Base-by-base conservation (phyloP, 2,888 invertebrate genomes). In the Tachina fera region DNA sequence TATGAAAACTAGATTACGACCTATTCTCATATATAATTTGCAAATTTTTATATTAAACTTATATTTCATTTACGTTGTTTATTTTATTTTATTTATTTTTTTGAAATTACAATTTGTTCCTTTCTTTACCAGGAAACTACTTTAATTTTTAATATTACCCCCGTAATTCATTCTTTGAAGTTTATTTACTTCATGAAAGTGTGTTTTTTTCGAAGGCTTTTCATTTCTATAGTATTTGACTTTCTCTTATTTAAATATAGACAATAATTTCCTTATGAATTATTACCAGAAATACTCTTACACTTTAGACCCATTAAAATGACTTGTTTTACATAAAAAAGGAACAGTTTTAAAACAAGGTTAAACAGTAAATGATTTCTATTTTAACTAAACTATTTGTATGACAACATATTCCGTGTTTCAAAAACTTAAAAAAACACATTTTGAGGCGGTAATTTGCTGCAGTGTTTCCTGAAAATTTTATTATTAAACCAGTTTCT, bases 381-480 rank as follows among this genome's bases (percentile, higher is more conserved):
- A 14, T 16, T 1, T 43, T 22, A 45, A 71, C 14, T 41, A 6
- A 41, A 31, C 14, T 14, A n/a, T 22, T 58, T 58, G 11, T 43
- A 70, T 65, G 56, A 56, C 61, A 49, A 61, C 8, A 60, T 45
- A 61, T 68, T 61, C 60, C 75, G 47, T 77, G 81, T 77, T 67
- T 72, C 56, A 56, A 67, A 16, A 74, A 77, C 3, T 49, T 53
- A 78, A 71, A 49, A 22, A 22, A 22, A 22, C 1, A 53, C 22
- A 68, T 39, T 80, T 70, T 51, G 58, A 13, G 70, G 74, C 22
- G 56, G 78, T 74, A 74, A 74, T 45, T 56, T 51, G 65, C 56
- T 81, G 77, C 77, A 85, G 74, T 75, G 82, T 75, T 85, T 81
- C 85, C 85, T 81, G 85, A 80, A 80, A 74, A 47, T 16, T 71